phyloP scores from a whole-genome alignment of 2,888 invertebrate genomes.

The Coremacera marginata region DNA sequence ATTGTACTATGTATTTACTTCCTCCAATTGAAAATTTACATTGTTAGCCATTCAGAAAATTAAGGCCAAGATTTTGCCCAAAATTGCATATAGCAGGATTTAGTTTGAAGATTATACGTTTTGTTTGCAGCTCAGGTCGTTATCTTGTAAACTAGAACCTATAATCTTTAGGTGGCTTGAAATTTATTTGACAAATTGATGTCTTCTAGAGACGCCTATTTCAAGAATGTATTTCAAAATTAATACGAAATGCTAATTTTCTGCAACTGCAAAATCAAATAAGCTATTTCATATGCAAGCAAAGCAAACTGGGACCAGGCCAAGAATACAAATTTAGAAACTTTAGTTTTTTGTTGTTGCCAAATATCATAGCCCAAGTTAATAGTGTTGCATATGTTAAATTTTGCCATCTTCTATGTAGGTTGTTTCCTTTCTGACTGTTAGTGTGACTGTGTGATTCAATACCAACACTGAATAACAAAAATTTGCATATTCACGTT shows the following conservation, averaged over 20 bases:
- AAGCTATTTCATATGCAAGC: neutral
- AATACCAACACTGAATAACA: neutral
- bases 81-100: too few relatives aligned
- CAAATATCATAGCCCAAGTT: neutral
- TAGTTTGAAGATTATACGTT: too few relatives aligned
- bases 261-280: slow-evolving; percentile 13
- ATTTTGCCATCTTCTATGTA: neutral
- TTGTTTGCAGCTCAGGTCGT: too few relatives aligned
- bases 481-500: slow-evolving; percentile 52
- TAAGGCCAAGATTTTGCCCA: too few relatives aligned
- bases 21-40: too few relatives aligned
- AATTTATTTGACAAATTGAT: too few relatives aligned
- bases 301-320: neutral
- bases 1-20: too few relatives aligned
- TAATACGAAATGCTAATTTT: slow-evolving; percentile 23
- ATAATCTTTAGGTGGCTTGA: too few relatives aligned
- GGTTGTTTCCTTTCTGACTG: neutral
- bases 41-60: too few relatives aligned
- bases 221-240: neutral
- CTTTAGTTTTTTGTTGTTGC: neutral
- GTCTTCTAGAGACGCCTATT: too few relatives aligned
- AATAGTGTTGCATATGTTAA: neutral
- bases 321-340: neutral
- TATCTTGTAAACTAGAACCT: too few relatives aligned
- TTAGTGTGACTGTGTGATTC: neutral